Evolutionary conservation across 2,797 vertebrate species (phyloP), one percentile per base, ranked within the genome.

Genomic region (Siniperca undulata): DNA sequence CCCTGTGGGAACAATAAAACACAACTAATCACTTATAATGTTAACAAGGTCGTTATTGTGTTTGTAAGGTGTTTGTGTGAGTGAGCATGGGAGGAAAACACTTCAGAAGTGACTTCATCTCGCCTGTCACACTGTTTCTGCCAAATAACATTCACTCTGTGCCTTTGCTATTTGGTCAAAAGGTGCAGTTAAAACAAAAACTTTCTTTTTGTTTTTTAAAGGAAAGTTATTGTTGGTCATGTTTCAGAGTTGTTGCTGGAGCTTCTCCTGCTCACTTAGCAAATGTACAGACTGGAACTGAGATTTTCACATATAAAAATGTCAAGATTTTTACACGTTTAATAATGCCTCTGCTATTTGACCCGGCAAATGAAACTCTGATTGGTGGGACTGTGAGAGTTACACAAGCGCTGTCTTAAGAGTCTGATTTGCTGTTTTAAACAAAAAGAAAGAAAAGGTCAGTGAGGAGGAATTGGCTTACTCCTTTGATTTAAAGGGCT

Each of bases 1-100:
- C 89, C 90, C 88, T 34, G 70, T 78, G 92, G 89, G 93, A 93
- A 94, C 88, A 92, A 93, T 94, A 94, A 93, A 93, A 88, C 88
- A 76, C 80, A 84, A 86, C 72, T 87, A 87, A 94, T 92, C 89
- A 87, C 85, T 87, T 88, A 70, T 78, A 89, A 88, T 82, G 88
- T 86, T 36, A 93, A 93, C 92, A 89, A 84, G 83, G 85, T 24
- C 74, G 10, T 90, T 87, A 90, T 92, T 92, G 86, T 93, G 84
- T 73, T 86, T 52, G 77, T 61, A 80, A 86, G 85, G 85, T 85
- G 88, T 89, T 86, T 78, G 81, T 65, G 76, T 19, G 75, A 78
- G 74, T 55, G 53, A 55, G 70, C 72, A 82, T 74, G 74, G 79
- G 84, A 87, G 44, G 67, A 75, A 81, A 90, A 90, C 86, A 89